Conservation (phyloP, 2,888 invertebrate genomes). For the Amblyteles armatorius region DNA sequence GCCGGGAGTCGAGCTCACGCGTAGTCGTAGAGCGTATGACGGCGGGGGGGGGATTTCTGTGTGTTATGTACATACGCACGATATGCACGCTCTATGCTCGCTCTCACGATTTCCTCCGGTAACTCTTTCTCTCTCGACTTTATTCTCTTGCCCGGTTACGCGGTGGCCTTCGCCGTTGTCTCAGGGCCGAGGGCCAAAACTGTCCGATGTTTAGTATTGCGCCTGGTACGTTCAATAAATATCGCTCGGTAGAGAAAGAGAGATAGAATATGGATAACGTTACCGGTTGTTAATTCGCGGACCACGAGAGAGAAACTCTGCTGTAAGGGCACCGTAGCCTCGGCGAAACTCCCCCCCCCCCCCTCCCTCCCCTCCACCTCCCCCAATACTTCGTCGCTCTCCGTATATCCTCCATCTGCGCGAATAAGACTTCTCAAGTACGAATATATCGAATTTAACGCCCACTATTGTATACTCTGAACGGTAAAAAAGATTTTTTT, state of each 20-base stretch:
- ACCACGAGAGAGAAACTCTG: neutral
- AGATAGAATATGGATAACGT: neutral
- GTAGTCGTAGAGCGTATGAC: conserved; percentile 38
- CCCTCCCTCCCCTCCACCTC: conserved; percentile 3
- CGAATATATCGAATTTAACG: conserved; percentile 53
- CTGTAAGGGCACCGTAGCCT: conserved; percentile 75
- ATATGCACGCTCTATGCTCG: neutral
- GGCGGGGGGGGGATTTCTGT: conserved; percentile 8
- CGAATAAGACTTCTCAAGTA: conserved; percentile 56
- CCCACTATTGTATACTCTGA: conserved; percentile 13
- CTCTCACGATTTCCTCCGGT: conserved; percentile 33
- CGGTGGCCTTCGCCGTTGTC: conserved; percentile 76
- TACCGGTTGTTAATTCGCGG: neutral
- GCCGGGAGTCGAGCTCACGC: conserved; percentile 42
- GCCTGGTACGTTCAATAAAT: conserved; percentile 76
- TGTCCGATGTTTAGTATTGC: conserved; percentile 74
- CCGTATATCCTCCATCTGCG: conserved; percentile 23
- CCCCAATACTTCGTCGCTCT: conserved; percentile 10
- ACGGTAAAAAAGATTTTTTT: too few relatives aligned
- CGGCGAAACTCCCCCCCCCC: conserved; percentile 26
- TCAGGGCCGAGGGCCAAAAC: conserved; percentile 82
- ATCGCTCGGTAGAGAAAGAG: conserved; percentile 63
- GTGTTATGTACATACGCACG: conserved; percentile 2
- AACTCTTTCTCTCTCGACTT: conserved; percentile 44
- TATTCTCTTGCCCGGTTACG: conserved; percentile 70